phyloP scores from a whole-genome alignment of 2,797 vertebrate genomes.

The Macroramphosus scolopax region DNA sequence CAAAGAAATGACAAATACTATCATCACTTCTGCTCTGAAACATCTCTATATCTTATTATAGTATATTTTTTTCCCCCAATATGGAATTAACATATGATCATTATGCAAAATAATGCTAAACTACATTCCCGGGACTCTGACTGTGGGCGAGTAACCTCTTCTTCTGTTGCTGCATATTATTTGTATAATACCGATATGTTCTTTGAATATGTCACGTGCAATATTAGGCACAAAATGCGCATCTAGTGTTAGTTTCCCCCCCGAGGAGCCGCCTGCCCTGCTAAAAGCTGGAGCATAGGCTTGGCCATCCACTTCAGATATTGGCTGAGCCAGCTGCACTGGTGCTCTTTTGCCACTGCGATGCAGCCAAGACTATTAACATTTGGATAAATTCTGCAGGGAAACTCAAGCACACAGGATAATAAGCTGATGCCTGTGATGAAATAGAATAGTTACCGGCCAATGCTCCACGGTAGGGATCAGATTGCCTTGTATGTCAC shows the following conservation, averaged over 20 bases:
- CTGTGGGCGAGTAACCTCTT: constrained; percentile 12
- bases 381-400: constrained; percentile 53
- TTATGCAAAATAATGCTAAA: constrained; percentile 22
- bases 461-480: constrained; percentile 44
- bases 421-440: constrained; percentile 38
- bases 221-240: constrained; percentile 21
- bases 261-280: constrained; percentile 17
- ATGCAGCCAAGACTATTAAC: constrained; percentile 48
- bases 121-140: constrained; percentile 12
- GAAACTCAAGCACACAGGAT: constrained; percentile 30
- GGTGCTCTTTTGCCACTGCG: constrained; percentile 17
- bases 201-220: constrained; percentile 43
- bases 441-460: constrained; percentile 54
- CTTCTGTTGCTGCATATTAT: constrained; percentile 21
- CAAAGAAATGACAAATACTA: too few relatives aligned
- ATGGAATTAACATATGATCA: too few relatives aligned
- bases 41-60: too few relatives aligned
- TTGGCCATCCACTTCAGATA: constrained; percentile 46
- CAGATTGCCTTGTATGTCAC: constrained; percentile 55
- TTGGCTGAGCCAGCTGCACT: constrained; percentile 32
- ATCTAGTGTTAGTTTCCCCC: constrained; percentile 19
- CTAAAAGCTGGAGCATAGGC: constrained; percentile 41
- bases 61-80: too few relatives aligned
- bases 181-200: constrained; percentile 35
- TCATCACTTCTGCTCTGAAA: too few relatives aligned